phyloP scores from a whole-genome alignment of 2,888 invertebrate species.

The Pyrochroa serraticornis region DNA sequence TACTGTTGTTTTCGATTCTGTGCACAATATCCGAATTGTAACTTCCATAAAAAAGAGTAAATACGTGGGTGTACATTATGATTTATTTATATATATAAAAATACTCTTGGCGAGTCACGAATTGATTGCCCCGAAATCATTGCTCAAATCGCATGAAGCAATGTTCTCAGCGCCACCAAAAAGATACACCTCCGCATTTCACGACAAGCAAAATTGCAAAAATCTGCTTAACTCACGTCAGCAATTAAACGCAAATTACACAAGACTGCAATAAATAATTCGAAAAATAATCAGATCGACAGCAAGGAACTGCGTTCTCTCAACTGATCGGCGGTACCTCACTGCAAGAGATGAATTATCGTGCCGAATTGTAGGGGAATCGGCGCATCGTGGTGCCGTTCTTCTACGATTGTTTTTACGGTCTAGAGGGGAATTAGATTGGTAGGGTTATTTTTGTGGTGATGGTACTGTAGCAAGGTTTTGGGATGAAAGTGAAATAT shows the following conservation, averaged over 20 bases:
- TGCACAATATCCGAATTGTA: too few species aligned
- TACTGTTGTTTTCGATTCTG: too few species aligned
- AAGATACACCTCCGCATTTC: not conserved
- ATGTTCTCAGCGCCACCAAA: too few species aligned
- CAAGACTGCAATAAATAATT: constrained; percentile 12
- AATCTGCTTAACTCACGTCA: not conserved
- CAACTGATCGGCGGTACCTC: too few species aligned
- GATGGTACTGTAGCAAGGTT: constrained; percentile 49
- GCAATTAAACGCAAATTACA: constrained; percentile 16
- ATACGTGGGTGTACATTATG: too few species aligned
- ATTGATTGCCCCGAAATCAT: too few species aligned
- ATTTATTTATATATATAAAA: too few species aligned
- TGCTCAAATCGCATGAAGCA: too few species aligned
- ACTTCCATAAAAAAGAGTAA: too few species aligned
- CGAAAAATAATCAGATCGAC: constrained; percentile 22
- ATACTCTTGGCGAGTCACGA: too few species aligned
- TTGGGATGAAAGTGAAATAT: constrained; percentile 53
- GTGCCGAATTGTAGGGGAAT: constrained; percentile 16
- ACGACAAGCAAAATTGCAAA: not conserved
- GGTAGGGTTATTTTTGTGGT: constrained; percentile 44
- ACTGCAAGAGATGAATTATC: constrained; percentile 24
- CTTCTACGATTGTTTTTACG: constrained; percentile 21
- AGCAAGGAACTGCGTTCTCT: constrained; percentile 5
- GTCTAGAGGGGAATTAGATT: constrained; percentile 25
- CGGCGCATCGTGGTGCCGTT: constrained; percentile 20